Evolutionary conservation across 2,888 invertebrate genomes (phyloP), one percentile per base, ranked within the genome.

Genomic region (Agrochola litura): DNA sequence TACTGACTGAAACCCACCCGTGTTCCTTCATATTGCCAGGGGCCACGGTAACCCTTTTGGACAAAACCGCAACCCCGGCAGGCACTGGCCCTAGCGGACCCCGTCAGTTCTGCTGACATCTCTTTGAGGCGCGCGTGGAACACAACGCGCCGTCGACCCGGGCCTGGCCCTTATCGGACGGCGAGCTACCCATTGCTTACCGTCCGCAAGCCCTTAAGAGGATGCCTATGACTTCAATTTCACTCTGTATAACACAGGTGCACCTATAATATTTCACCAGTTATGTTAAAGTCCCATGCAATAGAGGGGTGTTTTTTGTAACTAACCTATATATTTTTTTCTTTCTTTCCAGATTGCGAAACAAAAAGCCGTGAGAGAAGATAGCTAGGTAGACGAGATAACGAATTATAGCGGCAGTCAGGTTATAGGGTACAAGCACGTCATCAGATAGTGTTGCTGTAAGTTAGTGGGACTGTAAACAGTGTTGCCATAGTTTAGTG

Each of bases 401-500:
- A 89, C 85, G 91, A 90, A 91, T 89, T 90, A 88, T 85, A 84
- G 85, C 90, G 90, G 86, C 83, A 81, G 84, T 89, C 86, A 88
- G 85, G 87, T 79, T 84, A 77, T 81, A 89, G 89, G 92, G 92
- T 92, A 92, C 91, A 88, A 90, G 89, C 89, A 85, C 88, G 89
- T 89, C 90, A 90, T 89, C 89, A 87, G 89, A 89, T 80, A 77
- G 89, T 90, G 90, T 93, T 91, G 87, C 85, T 87, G 70, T 87
- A 68, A 89, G 90, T 89, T 79, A 86, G 87, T 79, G 81, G 86
- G 81, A 87, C 86, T 88, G 90, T 92, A 90, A 87, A 92, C 91
- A 90, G 90, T 92, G 95, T 95, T 95, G 95, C 95, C 95, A 95
- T 95, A 95, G 93, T 89, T 88, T 88, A 83, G 86, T 86, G 88